These are phyloP conservation scores for Caenorhabditis angaria DNA, from an alignment of 2,888 invertebrate genomes.

Conservation along the genomic window DNA sequence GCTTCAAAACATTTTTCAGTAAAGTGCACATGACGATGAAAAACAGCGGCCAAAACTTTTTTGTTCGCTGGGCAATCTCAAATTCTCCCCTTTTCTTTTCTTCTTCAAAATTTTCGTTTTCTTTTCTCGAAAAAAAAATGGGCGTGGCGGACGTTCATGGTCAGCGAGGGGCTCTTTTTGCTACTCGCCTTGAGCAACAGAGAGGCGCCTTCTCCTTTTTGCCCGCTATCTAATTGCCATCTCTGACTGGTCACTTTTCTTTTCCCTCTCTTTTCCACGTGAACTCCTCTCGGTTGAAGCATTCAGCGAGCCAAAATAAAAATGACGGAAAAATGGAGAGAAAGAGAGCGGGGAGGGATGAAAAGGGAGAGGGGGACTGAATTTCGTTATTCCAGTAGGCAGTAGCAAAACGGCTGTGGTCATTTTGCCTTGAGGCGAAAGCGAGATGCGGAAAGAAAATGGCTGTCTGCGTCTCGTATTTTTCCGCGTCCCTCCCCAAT, in stretches of 20 bases:
- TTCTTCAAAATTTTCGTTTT: constrained; percentile 7
- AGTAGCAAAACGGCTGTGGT: constrained; percentile 10
- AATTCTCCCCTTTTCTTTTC: constrained; percentile 7
- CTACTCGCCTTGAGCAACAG: constrained; percentile 24
- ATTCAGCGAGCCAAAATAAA: constrained; percentile 27
- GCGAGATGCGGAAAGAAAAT: constrained; percentile 35
- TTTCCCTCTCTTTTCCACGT: not conserved
- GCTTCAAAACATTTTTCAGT: not conserved
- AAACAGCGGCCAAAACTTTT: constrained; percentile 2
- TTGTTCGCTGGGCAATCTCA: not conserved
- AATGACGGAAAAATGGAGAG: constrained; percentile 9
- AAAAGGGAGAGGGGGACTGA: constrained; percentile 11
- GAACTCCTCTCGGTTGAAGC: not conserved
- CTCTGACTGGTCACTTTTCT: not conserved
- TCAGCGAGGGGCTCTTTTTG: constrained; percentile 14
- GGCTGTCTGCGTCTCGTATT: constrained; percentile 14
- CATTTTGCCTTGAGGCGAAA: constrained; percentile 37
- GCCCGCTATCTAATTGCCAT: not conserved
- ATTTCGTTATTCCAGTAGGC: no score
- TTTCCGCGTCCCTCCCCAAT: constrained; percentile 29
- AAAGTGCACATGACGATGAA: constrained; percentile 4
- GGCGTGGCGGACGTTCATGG: constrained; percentile 19
- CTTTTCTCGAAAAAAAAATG: constrained; percentile 6
- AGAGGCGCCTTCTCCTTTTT: constrained; percentile 19
- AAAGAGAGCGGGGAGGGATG: constrained; percentile 9